Conservation (phyloP, 2,113 vertebrate species). For the Engystomops pustulosus region DNA sequence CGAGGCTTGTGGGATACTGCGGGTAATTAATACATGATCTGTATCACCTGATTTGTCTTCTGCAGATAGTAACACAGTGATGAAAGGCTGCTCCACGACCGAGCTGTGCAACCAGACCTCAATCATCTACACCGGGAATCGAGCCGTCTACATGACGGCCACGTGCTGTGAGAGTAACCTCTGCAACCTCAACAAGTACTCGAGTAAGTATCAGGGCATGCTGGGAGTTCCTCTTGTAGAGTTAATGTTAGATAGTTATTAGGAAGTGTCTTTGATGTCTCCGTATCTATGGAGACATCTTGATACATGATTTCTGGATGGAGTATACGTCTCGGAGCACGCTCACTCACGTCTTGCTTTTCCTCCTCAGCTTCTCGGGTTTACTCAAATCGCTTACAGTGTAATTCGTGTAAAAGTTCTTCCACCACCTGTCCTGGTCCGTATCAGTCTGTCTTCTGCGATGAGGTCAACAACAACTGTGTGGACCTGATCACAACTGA, state of each 20-base stretch:
- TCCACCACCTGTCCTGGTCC: background rate
- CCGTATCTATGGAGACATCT: background rate
- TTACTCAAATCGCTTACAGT: slow-evolving; percentile 27
- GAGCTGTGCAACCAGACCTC: slow-evolving; percentile 47
- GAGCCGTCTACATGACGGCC: slow-evolving; percentile 13
- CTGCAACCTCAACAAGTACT: slow-evolving; percentile 44
- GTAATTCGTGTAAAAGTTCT: background rate
- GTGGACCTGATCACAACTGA: slow-evolving; percentile 20
- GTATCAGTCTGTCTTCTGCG: slow-evolving; percentile 1
- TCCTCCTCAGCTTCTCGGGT: background rate
- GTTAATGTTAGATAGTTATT: background rate
- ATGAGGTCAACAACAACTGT: slow-evolving; percentile 41
- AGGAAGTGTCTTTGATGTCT: background rate
- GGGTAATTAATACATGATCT: too few relatives aligned
- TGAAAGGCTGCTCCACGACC: slow-evolving; percentile 36
- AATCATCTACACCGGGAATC: slow-evolving; percentile 5
- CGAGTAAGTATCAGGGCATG: slow-evolving; percentile 5
- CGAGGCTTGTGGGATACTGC: too few relatives aligned
- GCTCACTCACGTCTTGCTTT: background rate
- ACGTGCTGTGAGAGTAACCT: slow-evolving; percentile 41
- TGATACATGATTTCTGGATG: too few relatives aligned
- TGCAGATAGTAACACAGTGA: slow-evolving; percentile 19
- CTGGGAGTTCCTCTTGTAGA: background rate
- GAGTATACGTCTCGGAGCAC: too few relatives aligned
- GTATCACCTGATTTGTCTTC: background rate